Percentiles rank a stretch among this genome's conserved stretches.
Conservation (phyloP, 2,888 invertebrate species). For the Lithophane semibrunnea region DNA sequence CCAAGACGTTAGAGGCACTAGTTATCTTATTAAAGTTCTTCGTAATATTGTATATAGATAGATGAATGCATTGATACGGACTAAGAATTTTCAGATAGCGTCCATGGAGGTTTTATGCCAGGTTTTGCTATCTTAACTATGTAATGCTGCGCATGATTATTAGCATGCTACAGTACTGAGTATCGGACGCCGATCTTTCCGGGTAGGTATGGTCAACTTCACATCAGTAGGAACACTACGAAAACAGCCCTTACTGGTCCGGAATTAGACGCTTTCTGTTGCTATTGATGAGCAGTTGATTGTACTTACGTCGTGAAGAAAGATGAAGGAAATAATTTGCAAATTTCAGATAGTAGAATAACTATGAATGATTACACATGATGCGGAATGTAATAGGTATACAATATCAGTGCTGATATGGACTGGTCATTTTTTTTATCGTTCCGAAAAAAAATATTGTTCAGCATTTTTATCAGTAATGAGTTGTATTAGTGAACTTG, state of each 20-base stretch:
- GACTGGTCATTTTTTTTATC: constrained; percentile 32
- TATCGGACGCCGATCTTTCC: constrained; percentile 58
- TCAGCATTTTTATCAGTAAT: constrained; percentile 50
- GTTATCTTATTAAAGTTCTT: constrained; percentile 48
- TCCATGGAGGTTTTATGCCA: constrained; percentile 49
- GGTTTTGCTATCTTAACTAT: constrained; percentile 46
- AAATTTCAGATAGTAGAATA: constrained; percentile 9
- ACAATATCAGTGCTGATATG: constrained; percentile 7
- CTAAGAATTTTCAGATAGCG: constrained; percentile 55
- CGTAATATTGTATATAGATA: constrained; percentile 51
- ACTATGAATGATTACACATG: neutral
- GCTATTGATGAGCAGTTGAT: neutral
- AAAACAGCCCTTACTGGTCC: constrained; percentile 1
- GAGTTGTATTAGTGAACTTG: constrained; percentile 63
- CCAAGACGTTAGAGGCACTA: constrained; percentile 36
- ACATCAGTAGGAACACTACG: neutral
- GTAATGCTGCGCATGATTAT: constrained; percentile 34
- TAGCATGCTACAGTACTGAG: constrained; percentile 45
- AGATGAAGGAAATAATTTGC: constrained; percentile 27
- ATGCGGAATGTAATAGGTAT: constrained; percentile 8
- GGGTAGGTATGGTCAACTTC: constrained; percentile 21
- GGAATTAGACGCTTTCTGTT: neutral
- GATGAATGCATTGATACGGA: constrained; percentile 55
- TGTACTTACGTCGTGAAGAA: constrained; percentile 11
- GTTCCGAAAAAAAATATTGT: constrained; percentile 18